Percentiles rank a stretch among this genome's conserved stretches.
Conservation (phyloP, 1,140 invertebrate genomes). For the Drosophila nebulosa region DNA sequence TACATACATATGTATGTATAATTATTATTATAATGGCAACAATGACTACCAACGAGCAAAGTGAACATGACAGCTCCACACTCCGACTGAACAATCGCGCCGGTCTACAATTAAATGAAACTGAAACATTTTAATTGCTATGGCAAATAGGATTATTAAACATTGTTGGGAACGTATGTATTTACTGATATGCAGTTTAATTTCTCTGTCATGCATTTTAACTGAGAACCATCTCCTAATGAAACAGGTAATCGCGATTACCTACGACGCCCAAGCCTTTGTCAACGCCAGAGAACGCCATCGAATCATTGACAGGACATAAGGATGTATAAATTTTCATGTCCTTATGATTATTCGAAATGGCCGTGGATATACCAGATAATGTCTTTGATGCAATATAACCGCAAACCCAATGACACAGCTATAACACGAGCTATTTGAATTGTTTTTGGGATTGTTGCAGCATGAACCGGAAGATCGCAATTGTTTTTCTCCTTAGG, state of each 20-base stretch:
- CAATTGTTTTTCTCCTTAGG: too few species aligned
- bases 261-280: background rate
- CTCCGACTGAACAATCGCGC: background rate
- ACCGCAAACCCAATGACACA: too few species aligned
- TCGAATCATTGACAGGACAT: background rate
- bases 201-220: background rate
- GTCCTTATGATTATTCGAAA: too few species aligned
- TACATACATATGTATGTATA: background rate
- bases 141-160: constrained; percentile 9
- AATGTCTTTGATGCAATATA: too few species aligned
- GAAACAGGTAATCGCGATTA: background rate
- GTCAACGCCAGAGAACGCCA: background rate
- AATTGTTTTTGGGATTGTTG: too few species aligned
- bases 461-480: too few species aligned
- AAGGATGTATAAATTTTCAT: too few species aligned
- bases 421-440: too few species aligned
- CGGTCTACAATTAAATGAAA: background rate
- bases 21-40: background rate
- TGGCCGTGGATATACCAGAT: too few species aligned
- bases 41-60: background rate
- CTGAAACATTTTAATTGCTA: constrained; percentile 5
- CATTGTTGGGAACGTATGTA: background rate
- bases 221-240: background rate
- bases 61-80: background rate
- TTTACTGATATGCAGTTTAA: background rate